Conservation (phyloP, 2,113 vertebrate genomes). For the Pangasianodon hypophthalmus region DNA sequence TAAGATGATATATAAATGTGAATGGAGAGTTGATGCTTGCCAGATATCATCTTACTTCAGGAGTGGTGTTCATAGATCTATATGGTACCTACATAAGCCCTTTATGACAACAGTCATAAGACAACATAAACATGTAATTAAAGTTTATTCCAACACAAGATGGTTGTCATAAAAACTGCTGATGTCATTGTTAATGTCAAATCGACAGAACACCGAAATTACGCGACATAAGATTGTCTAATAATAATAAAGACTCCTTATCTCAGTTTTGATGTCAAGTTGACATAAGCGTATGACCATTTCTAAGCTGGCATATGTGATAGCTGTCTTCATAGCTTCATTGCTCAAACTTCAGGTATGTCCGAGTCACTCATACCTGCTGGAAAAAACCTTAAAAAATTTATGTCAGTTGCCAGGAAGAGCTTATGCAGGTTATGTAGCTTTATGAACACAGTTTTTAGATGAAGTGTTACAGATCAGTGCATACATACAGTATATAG, state of each 20-base stretch:
- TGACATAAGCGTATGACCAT: too few species aligned
- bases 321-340: background rate
- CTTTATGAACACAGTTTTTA: background rate
- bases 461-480: background rate
- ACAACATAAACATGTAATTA: background rate
- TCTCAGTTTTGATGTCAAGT: too few species aligned
- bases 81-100: background rate
- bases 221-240: background rate
- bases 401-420: background rate
- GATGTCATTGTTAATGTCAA: background rate
- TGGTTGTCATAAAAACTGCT: background rate
- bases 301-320: background rate
- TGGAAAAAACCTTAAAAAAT: background rate
- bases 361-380: background rate
- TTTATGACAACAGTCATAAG: background rate
- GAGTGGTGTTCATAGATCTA: background rate
- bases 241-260: too few species aligned
- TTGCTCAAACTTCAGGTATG: background rate
- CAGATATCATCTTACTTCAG: background rate
- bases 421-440: background rate
- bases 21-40: background rate
- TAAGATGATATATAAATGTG: background rate
- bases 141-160: background rate
- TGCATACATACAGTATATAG: background rate
- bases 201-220: background rate